Conservation (phyloP, 2,113 vertebrate genomes). For the Ellobius talpinus region DNA sequence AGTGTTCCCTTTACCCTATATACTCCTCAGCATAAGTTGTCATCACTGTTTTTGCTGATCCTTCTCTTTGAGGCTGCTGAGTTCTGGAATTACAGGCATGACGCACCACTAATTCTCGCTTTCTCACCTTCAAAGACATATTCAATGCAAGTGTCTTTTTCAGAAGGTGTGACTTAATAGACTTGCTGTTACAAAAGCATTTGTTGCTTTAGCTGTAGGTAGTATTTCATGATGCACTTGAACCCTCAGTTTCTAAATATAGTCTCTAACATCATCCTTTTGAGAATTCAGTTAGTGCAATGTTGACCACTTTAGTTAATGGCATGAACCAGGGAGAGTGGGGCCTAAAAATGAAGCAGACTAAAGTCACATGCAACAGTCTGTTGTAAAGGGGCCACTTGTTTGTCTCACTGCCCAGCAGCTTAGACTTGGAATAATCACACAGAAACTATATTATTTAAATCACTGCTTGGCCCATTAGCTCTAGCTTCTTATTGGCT, state of each 20-base stretch:
- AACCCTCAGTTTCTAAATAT: not conserved
- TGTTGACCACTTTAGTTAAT: not conserved
- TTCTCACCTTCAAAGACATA: not conserved
- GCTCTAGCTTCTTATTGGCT: no score
- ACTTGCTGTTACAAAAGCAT: not conserved
- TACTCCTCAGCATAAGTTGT: no score
- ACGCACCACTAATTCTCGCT: not conserved
- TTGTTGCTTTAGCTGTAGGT: not conserved
- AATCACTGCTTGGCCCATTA: no score
- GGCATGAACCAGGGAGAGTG: not conserved
- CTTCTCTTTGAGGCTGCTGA: not conserved
- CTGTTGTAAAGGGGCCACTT: no score
- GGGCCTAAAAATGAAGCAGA: not conserved
- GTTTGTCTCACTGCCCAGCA: no score
- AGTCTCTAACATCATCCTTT: conserved; percentile 25
- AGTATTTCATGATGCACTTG: not conserved
- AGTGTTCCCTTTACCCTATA: no score
- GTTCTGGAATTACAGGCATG: no score
- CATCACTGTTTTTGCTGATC: no score
- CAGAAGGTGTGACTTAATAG: not conserved
- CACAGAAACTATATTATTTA: no score
- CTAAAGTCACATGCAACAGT: not conserved
- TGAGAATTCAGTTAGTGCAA: not conserved
- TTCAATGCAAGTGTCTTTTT: not conserved
- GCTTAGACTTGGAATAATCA: no score